Base-by-base conservation (phyloP, 64 coral and sea anemone genomes). In the Porites australiensis region DNA sequence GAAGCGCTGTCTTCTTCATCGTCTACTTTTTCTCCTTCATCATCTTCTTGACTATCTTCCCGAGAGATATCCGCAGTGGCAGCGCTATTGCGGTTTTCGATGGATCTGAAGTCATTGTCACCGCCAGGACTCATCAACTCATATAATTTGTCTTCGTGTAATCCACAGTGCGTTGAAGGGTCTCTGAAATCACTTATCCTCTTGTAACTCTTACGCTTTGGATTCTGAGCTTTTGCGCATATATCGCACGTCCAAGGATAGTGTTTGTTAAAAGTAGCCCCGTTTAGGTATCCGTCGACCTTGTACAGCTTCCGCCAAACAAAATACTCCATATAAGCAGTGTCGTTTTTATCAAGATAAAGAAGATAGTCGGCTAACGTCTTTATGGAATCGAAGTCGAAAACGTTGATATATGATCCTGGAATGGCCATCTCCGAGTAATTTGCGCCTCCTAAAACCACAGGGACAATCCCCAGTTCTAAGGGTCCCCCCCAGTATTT, bases 401-500 rank as follows among this genome's bases (percentile, higher is more conserved):
- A 85, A 6, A 64, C 90, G 44, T 96, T 96, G 10, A 96, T 89
- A 52, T 89, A 96, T 6, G 94, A 96, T 4, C 90, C 94, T 15
- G 94, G 94, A 48, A 96, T 91, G 0, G 94, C 89, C 1, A 95
- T 13, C 2, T 82, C 4, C 49, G 77, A 22, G 44, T 95, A 95
- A 13, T 95, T 86, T 15, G 69, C 88, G 10, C 94, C 94, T 6
- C 94, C 94, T 16, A 95, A 65, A 19, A 95, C 94, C 8, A 95
- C 47, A 44, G 94, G 94, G 0, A 95, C 75, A 6, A 95, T 87
- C 3, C 86, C 89, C 4, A 91, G 64, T 44, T 88, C 54, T 19
- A 95, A 27, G 20, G 89, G 67, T 14, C 83, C 75, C 13, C 72
- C 82, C 94, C 94, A 95, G 63, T 95, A 95, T 60, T 95, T 95